Conservation (phyloP, 1,140 invertebrate species). For the Lepidurus arcticus region DNA sequence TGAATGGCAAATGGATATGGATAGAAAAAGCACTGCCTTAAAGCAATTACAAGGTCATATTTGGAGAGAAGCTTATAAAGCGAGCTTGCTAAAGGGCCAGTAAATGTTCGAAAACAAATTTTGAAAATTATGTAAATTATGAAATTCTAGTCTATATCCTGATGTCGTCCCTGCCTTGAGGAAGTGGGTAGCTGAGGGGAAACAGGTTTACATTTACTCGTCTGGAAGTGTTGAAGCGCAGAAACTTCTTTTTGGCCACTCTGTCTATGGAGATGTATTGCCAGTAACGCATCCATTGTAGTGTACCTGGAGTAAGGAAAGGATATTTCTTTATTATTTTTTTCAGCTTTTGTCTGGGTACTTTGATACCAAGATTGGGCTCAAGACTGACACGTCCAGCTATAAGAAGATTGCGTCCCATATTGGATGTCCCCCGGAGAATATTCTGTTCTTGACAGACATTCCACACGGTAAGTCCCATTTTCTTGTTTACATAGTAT, state of each 20-base stretch:
- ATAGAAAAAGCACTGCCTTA: constrained; percentile 70
- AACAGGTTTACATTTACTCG: constrained; percentile 79
- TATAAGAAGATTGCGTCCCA: constrained; percentile 68
- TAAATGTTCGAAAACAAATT: constrained; percentile 53
- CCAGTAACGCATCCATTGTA: constrained; percentile 47
- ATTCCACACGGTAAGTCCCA: constrained; percentile 61
- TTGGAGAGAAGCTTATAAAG: constrained; percentile 75
- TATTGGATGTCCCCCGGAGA: constrained; percentile 54
- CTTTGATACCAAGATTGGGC: constrained; percentile 79
- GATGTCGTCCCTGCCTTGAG: constrained; percentile 71
- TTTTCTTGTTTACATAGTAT: too few relatives aligned
- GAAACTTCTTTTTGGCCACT: constrained; percentile 75
- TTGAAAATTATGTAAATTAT: constrained; percentile 9
- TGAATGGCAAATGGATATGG: constrained; percentile 70
- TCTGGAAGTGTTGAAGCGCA: constrained; percentile 88
- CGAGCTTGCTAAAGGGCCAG: constrained; percentile 74
- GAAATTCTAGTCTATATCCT: constrained; percentile 65
- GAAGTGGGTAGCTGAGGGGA: constrained; percentile 58
- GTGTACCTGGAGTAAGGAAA: neutral
- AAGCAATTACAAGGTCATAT: constrained; percentile 84
- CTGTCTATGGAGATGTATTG: constrained; percentile 66
- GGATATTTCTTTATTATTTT: constrained; percentile 33
- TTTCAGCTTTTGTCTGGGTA: constrained; percentile 66
- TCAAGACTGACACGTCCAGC: constrained; percentile 65
- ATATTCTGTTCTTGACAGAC: constrained; percentile 81